A percentile compares a stretch with the other conserved stretches of the same genome.
These are phyloP conservation scores for Ochotona curzoniae DNA, from an alignment of 2,113 vertebrate species.

Conservation along the genomic window DNA sequence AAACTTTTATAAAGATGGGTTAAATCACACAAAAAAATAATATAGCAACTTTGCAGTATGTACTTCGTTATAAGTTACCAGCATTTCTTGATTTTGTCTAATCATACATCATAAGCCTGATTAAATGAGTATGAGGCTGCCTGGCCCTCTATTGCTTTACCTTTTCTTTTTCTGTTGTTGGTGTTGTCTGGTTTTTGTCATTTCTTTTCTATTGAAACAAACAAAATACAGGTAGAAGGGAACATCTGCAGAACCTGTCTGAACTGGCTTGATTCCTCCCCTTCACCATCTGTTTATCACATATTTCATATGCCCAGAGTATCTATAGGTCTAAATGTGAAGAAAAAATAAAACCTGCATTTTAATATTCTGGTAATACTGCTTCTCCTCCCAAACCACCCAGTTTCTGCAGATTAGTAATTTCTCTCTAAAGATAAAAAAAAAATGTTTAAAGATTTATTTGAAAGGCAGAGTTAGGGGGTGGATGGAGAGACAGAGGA, in stretches of 20 bases:
- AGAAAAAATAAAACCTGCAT: background rate
- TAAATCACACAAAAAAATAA: background rate
- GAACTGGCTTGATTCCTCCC: background rate
- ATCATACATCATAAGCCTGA: background rate
- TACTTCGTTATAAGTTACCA: constrained; percentile 12
- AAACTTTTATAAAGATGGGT: constrained; percentile 12
- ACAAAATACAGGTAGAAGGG: background rate
- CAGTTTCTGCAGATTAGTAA: background rate
- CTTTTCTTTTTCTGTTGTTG: background rate
- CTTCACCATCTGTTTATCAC: background rate
- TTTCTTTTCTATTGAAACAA: background rate
- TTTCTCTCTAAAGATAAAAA: background rate
- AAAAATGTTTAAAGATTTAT: background rate
- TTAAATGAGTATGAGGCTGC: constrained; percentile 22
- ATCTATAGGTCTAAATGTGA: background rate
- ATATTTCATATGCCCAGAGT: background rate
- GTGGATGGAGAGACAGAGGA: too few relatives aligned
- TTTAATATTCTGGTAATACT: background rate
- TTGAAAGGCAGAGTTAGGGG: too few relatives aligned
- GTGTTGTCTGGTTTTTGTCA: constrained; percentile 7
- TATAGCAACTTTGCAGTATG: background rate
- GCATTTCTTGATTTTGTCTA: constrained; percentile 30
- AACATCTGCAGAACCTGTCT: background rate
- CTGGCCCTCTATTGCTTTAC: constrained; percentile 12
- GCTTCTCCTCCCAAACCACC: background rate